These are phyloP conservation scores for Gambusia yucatana DNA, from an alignment of 2,797 vertebrate genomes.

Conservation along the genomic window DNA sequence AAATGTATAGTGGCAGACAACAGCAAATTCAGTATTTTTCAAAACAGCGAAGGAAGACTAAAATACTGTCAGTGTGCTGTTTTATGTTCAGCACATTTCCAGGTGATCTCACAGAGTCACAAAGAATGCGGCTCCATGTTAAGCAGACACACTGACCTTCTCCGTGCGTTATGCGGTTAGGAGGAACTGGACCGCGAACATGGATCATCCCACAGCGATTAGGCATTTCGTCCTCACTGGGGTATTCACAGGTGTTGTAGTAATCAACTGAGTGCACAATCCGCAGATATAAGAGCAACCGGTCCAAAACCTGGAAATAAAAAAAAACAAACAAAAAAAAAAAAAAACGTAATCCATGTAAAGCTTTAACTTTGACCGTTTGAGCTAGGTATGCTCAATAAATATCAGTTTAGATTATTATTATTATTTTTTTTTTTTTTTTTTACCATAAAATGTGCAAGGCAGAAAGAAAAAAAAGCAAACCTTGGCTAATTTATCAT, in stretches of 20 bases:
- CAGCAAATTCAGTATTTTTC: too few species aligned
- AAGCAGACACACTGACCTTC: conserved; percentile 79
- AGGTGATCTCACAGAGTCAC: background rate
- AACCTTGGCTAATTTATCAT: conserved; percentile 93
- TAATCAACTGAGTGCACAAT: conserved; percentile 94
- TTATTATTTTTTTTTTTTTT: too few species aligned
- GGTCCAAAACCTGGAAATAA: conserved; percentile 87
- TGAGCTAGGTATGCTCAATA: background rate
- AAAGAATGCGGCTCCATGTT: background rate
- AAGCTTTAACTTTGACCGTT: background rate
- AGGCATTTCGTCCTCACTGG: conserved; percentile 96
- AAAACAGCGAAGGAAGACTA: too few species aligned
- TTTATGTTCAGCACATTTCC: background rate
- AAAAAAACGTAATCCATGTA: too few species aligned
- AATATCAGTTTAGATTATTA: background rate
- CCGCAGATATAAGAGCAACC: conserved; percentile 89
- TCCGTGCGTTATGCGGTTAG: conserved; percentile 89
- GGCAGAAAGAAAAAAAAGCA: background rate
- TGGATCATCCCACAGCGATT: conserved; percentile 95
- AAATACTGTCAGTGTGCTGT: too few species aligned
- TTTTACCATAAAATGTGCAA: background rate
- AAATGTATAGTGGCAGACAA: too few species aligned
- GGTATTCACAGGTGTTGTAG: conserved; percentile 93
- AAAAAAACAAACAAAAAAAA: too few species aligned
- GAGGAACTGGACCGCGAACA: conserved; percentile 91